A percentile compares a stretch with the other conserved stretches of the same genome.
Conservation (phyloP, 2,113 vertebrate species). For the Ochotona curzoniae region DNA sequence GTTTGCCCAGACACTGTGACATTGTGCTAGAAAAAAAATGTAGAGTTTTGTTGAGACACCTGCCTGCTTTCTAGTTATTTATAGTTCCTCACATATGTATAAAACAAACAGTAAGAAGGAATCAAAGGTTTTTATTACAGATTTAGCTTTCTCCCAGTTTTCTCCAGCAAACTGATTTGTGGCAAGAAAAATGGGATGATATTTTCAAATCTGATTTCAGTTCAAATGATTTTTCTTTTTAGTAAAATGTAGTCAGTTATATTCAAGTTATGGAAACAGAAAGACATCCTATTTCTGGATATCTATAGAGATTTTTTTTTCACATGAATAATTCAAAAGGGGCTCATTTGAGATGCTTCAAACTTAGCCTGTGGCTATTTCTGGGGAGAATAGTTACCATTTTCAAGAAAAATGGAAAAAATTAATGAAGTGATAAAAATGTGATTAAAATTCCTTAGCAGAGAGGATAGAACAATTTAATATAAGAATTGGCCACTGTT, state of each 20-base stretch:
- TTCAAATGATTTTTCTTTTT: slow-evolving; percentile 51
- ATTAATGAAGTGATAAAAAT: slow-evolving; percentile 60
- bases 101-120: not conserved
- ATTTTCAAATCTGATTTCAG: slow-evolving; percentile 55
- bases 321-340: slow-evolving; percentile 76
- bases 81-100: not conserved
- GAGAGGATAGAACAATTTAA: slow-evolving; percentile 4
- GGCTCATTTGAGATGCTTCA: slow-evolving; percentile 67
- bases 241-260: slow-evolving; percentile 59
- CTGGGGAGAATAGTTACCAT: slow-evolving; percentile 60
- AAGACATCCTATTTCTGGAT: slow-evolving; percentile 65
- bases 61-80: slow-evolving; percentile 5
- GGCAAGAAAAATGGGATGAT: slow-evolving; percentile 47
- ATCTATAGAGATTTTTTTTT: slow-evolving; percentile 64
- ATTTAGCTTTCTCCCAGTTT: not conserved
- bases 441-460: slow-evolving; percentile 51
- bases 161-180: slow-evolving; percentile 52
- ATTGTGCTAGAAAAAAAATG: not conserved
- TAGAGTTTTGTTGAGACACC: not conserved
- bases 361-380: slow-evolving; percentile 61
- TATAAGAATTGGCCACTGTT: not conserved
- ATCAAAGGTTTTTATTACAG: slow-evolving; percentile 1
- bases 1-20: not conserved
- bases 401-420: slow-evolving; percentile 61
- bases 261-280: slow-evolving; percentile 62